These are phyloP conservation scores for Sapajus apella DNA, from an alignment of 2,113 vertebrate species.

Conservation along the genomic window DNA sequence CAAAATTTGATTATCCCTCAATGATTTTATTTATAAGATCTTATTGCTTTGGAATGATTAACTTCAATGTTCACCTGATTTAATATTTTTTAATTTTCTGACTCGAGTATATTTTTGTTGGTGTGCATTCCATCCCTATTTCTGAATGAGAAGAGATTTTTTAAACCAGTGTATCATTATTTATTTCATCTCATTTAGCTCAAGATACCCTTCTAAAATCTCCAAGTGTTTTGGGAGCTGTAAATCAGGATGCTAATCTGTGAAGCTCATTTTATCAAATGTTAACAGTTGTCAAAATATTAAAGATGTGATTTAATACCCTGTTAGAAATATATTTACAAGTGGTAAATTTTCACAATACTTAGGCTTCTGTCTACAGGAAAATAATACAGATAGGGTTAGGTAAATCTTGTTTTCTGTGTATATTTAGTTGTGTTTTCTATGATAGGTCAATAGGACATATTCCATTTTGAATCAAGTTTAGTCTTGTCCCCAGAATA, in stretches of 20 bases:
- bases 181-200: conserved; percentile 15
- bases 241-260: conserved; percentile 30
- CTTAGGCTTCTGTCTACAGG: neutral
- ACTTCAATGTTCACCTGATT: neutral
- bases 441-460: neutral
- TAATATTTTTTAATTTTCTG: neutral
- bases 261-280: conserved; percentile 46
- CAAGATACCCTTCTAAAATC: neutral
- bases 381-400: neutral
- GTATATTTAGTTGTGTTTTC: neutral
- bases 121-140: neutral
- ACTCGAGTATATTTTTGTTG: neutral
- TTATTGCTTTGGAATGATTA: neutral
- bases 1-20: neutral
- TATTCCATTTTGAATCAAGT: conserved; percentile 7
- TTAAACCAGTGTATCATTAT: neutral
- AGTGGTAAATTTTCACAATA: neutral
- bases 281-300: conserved; percentile 67
- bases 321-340: conserved; percentile 55
- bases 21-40: neutral
- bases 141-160: neutral
- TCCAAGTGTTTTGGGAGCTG: neutral
- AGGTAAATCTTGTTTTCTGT: neutral
- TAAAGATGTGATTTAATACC: conserved; percentile 37
- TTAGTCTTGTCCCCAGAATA: neutral